A percentile compares a stretch with the other conserved stretches of the same genome.
phyloP scores from a whole-genome alignment of 2,797 vertebrate species.

The Gymnothorax javanicus region DNA sequence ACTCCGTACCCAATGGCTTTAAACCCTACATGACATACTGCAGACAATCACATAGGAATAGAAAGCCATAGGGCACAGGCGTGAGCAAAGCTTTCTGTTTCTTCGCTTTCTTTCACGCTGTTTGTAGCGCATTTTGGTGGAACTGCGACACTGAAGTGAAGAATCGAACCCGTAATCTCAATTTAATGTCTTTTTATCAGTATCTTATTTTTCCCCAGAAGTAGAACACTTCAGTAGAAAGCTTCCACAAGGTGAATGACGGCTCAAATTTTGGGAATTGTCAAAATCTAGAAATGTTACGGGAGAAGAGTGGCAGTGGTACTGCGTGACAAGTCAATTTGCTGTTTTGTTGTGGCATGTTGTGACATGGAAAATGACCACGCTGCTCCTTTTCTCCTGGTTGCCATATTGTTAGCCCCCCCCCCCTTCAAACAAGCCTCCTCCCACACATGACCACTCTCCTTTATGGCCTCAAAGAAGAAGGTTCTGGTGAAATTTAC shows the following conservation, averaged over 20 bases:
- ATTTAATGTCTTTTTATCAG: slow-evolving; percentile 35
- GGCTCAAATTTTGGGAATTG: neutral
- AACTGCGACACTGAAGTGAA: neutral
- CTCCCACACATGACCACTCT: neutral
- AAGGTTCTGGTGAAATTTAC: too few relatives aligned
- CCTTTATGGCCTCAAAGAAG: too few relatives aligned
- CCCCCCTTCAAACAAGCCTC: neutral
- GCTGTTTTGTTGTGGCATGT: neutral
- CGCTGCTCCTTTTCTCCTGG: neutral
- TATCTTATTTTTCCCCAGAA: neutral
- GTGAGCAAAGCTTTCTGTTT: slow-evolving; percentile 61
- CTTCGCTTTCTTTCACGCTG: too few relatives aligned
- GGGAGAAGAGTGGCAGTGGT: neutral
- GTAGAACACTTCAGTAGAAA: neutral
- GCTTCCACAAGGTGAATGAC: neutral
- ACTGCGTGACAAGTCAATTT: neutral
- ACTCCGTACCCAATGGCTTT: slow-evolving; percentile 96
- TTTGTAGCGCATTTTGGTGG: neutral
- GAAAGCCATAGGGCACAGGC: slow-evolving; percentile 97
- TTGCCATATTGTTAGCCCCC: too few relatives aligned
- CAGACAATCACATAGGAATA: slow-evolving; percentile 99
- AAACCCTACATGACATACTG: slow-evolving; percentile 94
- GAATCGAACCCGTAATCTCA: slow-evolving; percentile 29
- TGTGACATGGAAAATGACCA: neutral
- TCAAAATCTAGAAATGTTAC: neutral